phyloP scores from a whole-genome alignment of 2,888 invertebrate genomes.

The Zhengitettix transpicula region DNA sequence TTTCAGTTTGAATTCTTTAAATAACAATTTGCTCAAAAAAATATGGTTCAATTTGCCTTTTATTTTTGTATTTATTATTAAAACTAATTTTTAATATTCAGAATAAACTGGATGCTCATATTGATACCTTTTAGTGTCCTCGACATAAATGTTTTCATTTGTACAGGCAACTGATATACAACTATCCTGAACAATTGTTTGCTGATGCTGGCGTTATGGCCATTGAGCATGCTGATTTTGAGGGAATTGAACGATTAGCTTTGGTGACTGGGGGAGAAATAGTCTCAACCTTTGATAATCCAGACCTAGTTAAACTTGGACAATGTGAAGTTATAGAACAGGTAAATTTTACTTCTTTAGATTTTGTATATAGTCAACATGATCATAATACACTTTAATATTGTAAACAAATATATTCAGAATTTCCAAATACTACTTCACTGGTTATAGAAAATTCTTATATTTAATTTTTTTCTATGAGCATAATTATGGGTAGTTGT shows the following conservation, averaged over 20 bases:
- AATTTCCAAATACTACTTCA: not conserved
- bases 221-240: constrained; percentile 99
- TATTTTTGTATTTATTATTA: too few species aligned
- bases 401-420: constrained; percentile 5
- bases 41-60: too few species aligned
- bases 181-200: constrained; percentile 98
- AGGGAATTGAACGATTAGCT: constrained; percentile 93
- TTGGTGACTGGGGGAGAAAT: constrained; percentile 97
- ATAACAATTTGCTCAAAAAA: not conserved
- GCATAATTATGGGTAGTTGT: too few species aligned
- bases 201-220: constrained; percentile 98
- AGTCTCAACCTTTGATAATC: constrained; percentile 93
- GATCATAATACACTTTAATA: not conserved
- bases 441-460: too few species aligned
- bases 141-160: not conserved
- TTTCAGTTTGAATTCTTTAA: not conserved
- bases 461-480: too few species aligned
- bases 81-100: too few species aligned
- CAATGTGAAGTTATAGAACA: constrained; percentile 91
- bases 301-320: constrained; percentile 81
- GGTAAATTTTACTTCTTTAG: constrained; percentile 28
- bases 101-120: too few species aligned
- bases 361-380: too few species aligned
- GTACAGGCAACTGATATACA: constrained; percentile 88
- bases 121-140: too few species aligned